These are phyloP conservation scores for Hydractinia symbiolongicarpus DNA, from an alignment of 30 jellyfish, hydroid and myxozoan genomes.

Conservation along the genomic window DNA sequence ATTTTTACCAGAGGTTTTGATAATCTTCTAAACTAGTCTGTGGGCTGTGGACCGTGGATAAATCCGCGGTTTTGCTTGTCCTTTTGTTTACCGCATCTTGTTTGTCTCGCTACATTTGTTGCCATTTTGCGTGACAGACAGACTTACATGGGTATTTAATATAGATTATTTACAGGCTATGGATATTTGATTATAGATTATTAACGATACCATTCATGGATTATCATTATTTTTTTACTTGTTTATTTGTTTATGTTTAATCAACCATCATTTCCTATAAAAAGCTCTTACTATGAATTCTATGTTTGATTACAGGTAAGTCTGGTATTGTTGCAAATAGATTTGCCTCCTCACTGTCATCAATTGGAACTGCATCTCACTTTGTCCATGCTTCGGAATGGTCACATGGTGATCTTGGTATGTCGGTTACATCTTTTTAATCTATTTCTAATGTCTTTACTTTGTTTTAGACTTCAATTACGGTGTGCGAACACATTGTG, in stretches of 20 bases:
- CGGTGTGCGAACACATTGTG: too few species aligned
- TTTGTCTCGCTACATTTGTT: too few species aligned
- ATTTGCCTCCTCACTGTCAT: conserved; percentile 84
- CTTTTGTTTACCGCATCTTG: too few species aligned
- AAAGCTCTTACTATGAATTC: not conserved
- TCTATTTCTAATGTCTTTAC: not conserved
- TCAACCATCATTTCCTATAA: not conserved
- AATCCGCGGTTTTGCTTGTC: too few species aligned
- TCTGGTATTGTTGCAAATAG: conserved; percentile 81
- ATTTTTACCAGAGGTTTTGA: too few species aligned
- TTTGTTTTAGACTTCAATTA: too few species aligned
- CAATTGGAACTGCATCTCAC: conserved; percentile 77
- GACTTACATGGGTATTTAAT: too few species aligned
- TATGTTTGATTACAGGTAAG: conserved; percentile 42
- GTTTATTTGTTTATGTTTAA: not conserved
- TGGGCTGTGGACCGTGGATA: too few species aligned
- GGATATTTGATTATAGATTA: too few species aligned
- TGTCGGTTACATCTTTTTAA: not conserved
- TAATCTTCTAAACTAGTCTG: too few species aligned
- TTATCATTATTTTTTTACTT: not conserved
- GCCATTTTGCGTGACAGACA: too few species aligned
- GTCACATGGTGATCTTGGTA: conserved; percentile 90
- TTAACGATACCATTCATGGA: not conserved
- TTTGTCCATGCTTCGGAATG: conserved; percentile 85
- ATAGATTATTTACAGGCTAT: too few species aligned